A percentile compares a stretch with the other conserved stretches of the same genome.
Evolutionary conservation across 2,113 vertebrate species (phyloP).

Genomic region (Rallus limicola): DNA sequence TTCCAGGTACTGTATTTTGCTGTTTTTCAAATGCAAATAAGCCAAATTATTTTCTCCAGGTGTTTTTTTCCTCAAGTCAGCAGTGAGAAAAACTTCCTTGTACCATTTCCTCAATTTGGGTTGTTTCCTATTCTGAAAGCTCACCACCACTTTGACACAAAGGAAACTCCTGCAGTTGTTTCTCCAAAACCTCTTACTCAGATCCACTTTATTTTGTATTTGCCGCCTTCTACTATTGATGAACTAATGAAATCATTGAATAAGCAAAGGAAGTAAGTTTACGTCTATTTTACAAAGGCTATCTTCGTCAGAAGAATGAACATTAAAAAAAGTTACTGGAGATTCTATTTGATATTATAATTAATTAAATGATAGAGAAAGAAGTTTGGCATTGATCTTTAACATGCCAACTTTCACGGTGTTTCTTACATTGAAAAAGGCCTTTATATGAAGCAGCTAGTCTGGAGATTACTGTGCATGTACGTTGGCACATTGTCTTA

Average conservation of each 20-base stretch:
- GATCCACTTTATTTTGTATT: background rate
- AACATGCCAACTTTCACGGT: background rate
- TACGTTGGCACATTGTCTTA: background rate
- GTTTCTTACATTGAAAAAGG: background rate
- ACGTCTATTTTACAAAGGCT: background rate
- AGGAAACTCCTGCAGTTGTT: background rate
- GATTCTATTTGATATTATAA: background rate
- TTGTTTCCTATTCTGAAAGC: background rate
- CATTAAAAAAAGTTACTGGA: background rate
- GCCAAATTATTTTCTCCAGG: background rate
- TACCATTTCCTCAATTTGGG: background rate
- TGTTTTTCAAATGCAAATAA: background rate
- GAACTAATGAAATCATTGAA: background rate
- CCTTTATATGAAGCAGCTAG: background rate
- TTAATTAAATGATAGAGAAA: background rate
- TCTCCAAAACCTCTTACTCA: background rate
- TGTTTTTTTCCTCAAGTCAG: background rate
- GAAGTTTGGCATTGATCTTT: background rate
- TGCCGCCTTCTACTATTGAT: background rate
- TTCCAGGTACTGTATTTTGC: background rate
- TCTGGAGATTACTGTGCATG: background rate
- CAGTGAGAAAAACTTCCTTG: background rate
- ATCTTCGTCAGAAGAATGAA: background rate
- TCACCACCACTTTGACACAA: background rate
- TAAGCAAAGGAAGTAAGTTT: background rate